These are phyloP conservation scores for Chitala chitala DNA, from an alignment of 2,113 vertebrate species.

Conservation along the genomic window DNA sequence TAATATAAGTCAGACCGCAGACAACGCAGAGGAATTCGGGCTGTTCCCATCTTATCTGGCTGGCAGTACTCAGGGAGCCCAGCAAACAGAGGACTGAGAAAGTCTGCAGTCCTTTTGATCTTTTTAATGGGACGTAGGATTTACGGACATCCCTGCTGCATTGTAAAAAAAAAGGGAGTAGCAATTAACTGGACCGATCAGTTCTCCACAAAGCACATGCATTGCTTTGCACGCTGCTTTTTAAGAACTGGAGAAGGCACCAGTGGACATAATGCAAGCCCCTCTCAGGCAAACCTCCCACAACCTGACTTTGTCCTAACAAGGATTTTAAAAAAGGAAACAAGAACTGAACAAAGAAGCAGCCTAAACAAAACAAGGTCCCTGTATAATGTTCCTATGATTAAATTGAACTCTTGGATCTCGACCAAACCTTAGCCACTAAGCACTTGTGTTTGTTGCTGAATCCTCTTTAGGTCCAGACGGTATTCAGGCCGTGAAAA, in stretches of 20 bases:
- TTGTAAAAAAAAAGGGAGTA: background rate
- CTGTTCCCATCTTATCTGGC: background rate
- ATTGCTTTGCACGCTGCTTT: background rate
- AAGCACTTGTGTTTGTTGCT: conserved; percentile 39
- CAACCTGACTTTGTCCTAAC: background rate
- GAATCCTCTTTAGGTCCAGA: too few species aligned
- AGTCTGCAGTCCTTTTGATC: background rate
- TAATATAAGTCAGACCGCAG: background rate
- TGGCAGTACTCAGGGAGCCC: background rate
- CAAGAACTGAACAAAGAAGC: conserved; percentile 48
- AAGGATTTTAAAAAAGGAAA: conserved; percentile 28
- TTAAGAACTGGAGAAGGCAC: background rate
- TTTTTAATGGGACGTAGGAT: background rate
- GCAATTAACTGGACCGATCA: background rate
- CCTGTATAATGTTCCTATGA: conserved; percentile 52
- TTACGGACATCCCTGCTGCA: background rate
- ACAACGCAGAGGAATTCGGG: background rate
- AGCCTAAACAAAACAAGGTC: conserved; percentile 49
- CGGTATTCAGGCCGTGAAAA: conserved; percentile 1
- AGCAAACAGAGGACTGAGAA: background rate
- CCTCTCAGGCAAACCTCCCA: background rate
- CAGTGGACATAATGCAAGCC: background rate
- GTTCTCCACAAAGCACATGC: background rate
- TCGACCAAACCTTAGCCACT: conserved; percentile 46
- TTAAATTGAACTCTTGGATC: conserved; percentile 63